Evolutionary conservation across 2,888 invertebrate genomes (phyloP).

Genomic region (Fragum fragum): DNA sequence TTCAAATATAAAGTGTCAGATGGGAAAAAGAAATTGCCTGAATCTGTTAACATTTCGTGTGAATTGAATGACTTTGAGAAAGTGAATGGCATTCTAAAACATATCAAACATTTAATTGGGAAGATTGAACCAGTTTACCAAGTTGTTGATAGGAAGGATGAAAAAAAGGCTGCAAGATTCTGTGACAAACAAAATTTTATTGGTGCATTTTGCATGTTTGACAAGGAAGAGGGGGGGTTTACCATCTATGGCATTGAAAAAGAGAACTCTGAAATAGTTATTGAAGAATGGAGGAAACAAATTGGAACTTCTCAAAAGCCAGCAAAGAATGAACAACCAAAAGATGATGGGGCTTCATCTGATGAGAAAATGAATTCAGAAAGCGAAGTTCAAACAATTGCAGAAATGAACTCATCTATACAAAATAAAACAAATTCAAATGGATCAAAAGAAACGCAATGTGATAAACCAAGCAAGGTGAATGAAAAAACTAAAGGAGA

Average conservation of each 20-base stretch:
- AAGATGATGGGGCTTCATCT: background rate
- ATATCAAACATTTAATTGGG: background rate
- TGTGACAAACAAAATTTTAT: background rate
- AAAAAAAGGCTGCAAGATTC: background rate
- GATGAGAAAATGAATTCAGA: background rate
- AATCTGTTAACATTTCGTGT: background rate
- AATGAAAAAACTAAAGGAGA: background rate
- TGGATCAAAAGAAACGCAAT: background rate
- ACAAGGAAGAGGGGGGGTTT: background rate
- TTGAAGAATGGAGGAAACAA: constrained; percentile 24
- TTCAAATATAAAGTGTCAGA: background rate
- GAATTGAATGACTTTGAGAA: background rate
- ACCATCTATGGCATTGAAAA: constrained; percentile 14
- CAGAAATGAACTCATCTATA: background rate
- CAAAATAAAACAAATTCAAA: background rate
- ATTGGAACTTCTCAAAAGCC: background rate
- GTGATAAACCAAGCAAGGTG: background rate
- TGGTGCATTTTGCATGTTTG: constrained; percentile 10
- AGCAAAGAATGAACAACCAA: background rate
- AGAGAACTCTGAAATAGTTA: background rate
- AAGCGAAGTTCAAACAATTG: background rate
- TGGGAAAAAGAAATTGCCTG: background rate
- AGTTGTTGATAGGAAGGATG: background rate
- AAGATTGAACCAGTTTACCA: background rate
- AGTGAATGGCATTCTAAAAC: constrained; percentile 2